phyloP scores from a whole-genome alignment of 1,140 invertebrate genomes.

The Nylanderia fulva region DNA sequence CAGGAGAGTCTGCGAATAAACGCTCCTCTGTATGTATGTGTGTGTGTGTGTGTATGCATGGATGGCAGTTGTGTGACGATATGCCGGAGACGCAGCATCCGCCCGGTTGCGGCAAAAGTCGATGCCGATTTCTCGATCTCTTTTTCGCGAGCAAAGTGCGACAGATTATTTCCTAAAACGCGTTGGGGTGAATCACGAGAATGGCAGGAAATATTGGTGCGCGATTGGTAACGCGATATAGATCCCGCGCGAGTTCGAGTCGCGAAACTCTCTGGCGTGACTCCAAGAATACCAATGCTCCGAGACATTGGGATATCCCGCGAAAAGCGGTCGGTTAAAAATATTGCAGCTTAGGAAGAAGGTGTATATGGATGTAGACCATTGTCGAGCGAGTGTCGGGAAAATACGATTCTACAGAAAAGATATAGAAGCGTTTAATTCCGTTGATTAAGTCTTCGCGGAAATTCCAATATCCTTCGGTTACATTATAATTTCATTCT shows the following conservation, averaged over 20 bases:
- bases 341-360: background rate
- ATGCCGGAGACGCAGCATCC: background rate
- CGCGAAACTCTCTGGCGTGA: background rate
- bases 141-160: background rate
- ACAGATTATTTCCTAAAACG: background rate
- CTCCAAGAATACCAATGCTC: slow-evolving; percentile 14
- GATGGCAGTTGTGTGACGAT: slow-evolving; percentile 41
- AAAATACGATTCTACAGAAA: background rate
- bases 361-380: background rate
- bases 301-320: background rate
- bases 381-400: background rate
- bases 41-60: background rate
- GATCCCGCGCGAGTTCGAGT: background rate
- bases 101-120: slow-evolving; percentile 16
- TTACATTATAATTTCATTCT: background rate
- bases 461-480: background rate
- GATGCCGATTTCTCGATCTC: slow-evolving; percentile 4
- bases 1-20: slow-evolving; percentile 57
- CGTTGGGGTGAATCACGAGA: background rate
- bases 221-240: slow-evolving; percentile 11
- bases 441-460: background rate
- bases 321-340: background rate
- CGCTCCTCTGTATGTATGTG: slow-evolving; percentile 13
- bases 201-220: background rate
- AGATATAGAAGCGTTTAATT: background rate